These are phyloP conservation scores for Mormyrops attenuatus DNA, from an alignment of 2,797 vertebrate species.

Conservation along the genomic window DNA sequence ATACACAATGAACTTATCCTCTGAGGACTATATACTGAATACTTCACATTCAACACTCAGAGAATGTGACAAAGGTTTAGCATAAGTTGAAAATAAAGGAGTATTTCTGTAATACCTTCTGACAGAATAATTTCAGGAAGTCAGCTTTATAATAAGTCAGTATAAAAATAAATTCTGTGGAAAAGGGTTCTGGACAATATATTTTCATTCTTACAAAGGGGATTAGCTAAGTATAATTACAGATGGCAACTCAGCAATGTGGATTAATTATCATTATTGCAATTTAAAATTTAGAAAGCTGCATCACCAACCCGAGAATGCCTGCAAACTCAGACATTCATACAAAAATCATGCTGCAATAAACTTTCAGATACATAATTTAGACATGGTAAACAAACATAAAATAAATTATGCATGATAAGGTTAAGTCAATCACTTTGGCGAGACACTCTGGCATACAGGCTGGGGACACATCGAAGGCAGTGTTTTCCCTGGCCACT, in stretches of 20 bases:
- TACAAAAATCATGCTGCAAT: constrained; percentile 9
- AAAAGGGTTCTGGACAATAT: background rate
- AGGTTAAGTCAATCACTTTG: background rate
- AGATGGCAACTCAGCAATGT: constrained; percentile 6
- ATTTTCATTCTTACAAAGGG: constrained; percentile 4
- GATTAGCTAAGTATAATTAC: background rate
- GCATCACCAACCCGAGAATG: background rate
- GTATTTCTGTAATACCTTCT: background rate
- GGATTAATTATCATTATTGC: constrained; percentile 11
- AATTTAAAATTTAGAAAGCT: background rate
- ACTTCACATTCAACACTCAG: constrained; percentile 15
- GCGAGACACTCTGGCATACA: constrained; percentile 56
- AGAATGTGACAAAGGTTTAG: constrained; percentile 19
- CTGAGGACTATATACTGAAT: background rate
- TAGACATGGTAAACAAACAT: constrained; percentile 17
- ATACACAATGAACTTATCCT: constrained; percentile 17
- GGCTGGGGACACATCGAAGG: constrained; percentile 57
- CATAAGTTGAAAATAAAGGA: constrained; percentile 16
- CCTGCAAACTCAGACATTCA: constrained; percentile 8
- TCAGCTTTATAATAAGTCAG: background rate
- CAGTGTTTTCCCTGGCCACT: constrained; percentile 39
- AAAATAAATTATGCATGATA: background rate
- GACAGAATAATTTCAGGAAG: constrained; percentile 8
- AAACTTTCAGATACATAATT: constrained; percentile 15
- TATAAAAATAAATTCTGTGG: constrained; percentile 11